Conservation (phyloP, 1,140 invertebrate species). For the Drosophila fuyamai region DNA sequence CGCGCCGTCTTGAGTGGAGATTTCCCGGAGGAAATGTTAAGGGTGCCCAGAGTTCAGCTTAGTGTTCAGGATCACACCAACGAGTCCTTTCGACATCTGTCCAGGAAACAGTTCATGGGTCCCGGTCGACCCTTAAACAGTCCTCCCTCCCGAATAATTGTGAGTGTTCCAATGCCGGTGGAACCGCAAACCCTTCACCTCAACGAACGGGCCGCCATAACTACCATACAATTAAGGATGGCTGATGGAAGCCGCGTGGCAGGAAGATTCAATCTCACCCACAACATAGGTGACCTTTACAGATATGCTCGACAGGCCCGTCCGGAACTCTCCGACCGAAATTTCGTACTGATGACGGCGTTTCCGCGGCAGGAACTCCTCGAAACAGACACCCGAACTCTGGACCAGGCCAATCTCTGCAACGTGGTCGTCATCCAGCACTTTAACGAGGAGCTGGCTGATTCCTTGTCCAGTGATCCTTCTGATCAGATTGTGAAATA, state of each 20-base stretch:
- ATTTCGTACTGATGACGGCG: slow-evolving; percentile 52
- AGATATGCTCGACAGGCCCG: slow-evolving; percentile 47
- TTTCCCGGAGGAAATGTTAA: slow-evolving; percentile 56
- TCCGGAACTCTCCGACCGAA: slow-evolving; percentile 38
- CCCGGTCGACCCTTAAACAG: slow-evolving; percentile 35
- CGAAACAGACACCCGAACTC: slow-evolving; percentile 49
- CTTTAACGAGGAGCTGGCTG: slow-evolving; percentile 28
- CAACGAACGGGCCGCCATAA: slow-evolving; percentile 18
- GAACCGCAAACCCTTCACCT: slow-evolving; percentile 25
- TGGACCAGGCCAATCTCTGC: slow-evolving; percentile 50
- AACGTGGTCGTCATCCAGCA: slow-evolving; percentile 70
- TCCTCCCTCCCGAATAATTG: not conserved
- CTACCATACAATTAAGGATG: slow-evolving; percentile 55
- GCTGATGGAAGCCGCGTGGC: slow-evolving; percentile 59
- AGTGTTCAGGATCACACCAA: slow-evolving; percentile 66
- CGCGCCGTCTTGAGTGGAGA: slow-evolving; percentile 60
- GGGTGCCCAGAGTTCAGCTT: slow-evolving; percentile 42
- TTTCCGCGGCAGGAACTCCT: slow-evolving; percentile 56
- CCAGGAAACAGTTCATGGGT: slow-evolving; percentile 66
- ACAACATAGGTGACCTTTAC: slow-evolving; percentile 55
- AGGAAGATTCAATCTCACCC: slow-evolving; percentile 55
- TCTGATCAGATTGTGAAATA: slow-evolving; percentile 1
- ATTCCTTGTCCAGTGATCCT: slow-evolving; percentile 8
- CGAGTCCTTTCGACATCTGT: slow-evolving; percentile 41
- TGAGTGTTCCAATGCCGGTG: not conserved